A percentile compares a stretch with the other conserved stretches of the same genome.
phyloP scores from a whole-genome alignment of 2,888 invertebrate genomes.

The Busseola fusca region DNA sequence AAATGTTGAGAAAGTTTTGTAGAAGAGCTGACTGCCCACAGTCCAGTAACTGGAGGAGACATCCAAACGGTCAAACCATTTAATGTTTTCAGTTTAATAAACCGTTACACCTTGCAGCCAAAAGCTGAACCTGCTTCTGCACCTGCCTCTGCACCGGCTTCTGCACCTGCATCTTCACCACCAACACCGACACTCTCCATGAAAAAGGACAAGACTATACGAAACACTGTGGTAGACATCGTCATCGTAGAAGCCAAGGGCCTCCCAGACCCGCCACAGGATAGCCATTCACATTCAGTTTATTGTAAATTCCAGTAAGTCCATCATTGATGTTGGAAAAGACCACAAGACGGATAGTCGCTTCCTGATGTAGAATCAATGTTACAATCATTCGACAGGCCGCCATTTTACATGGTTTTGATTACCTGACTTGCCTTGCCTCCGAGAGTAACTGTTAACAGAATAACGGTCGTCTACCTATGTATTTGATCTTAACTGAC shows the following conservation, averaged over 20 bases:
- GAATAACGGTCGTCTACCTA: background rate
- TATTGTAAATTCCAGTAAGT: slow-evolving; percentile 81
- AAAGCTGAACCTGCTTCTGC: slow-evolving; percentile 22
- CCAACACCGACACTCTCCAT: slow-evolving; percentile 30
- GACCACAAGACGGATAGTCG: background rate
- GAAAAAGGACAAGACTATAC: slow-evolving; percentile 52
- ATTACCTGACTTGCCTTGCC: background rate
- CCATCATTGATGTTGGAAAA: background rate
- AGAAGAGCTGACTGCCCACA: background rate
- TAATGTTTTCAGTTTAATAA: background rate
- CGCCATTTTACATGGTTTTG: background rate
- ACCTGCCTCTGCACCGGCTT: background rate
- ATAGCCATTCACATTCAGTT: slow-evolving; percentile 73
- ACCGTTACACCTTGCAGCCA: slow-evolving; percentile 26
- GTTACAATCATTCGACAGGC: background rate
- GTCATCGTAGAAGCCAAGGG: slow-evolving; percentile 80
- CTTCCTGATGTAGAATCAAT: background rate
- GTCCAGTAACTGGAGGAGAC: background rate
- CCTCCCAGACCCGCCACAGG: slow-evolving; percentile 75
- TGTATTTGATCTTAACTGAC: background rate
- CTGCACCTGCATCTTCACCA: background rate
- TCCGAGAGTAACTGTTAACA: background rate
- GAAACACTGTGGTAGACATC: slow-evolving; percentile 74
- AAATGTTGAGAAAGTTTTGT: background rate
- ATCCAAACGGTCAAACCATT: background rate